Evolutionary conservation across 1,140 invertebrate species (phyloP), one percentile per base, ranked within the genome.

Genomic region (Phymastichus coffea): DNA sequence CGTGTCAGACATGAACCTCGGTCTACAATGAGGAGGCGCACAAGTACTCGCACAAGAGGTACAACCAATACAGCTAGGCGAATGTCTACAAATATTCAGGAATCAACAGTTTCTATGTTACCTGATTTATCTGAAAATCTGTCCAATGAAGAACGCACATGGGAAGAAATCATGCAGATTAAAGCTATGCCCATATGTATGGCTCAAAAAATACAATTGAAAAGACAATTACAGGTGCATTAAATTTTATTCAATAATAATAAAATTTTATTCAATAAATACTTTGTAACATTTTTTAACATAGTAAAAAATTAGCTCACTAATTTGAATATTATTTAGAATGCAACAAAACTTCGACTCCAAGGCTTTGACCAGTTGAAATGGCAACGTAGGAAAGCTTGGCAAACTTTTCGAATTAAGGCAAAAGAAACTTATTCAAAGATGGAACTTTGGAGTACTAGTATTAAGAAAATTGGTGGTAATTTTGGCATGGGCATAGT

Each of bases 101-200:
- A 91, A 73, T 84, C 87, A 51, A 85, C 89, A 63, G 83, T 88
- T 2, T 85, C 89, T 1, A 88, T 90, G 84, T 65, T 91, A 55
- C 88, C 88, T 1, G 89, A 91, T 76, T 74, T 91, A 6, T 90
- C 88, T 14, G 88, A 91, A 74, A 89, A 89, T 76, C 78, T 90
- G 40, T 89, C 89, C 6, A 91, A 92, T 66, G 91, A 93, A 74
- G 87, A 91, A 71, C 83, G 87, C 9, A 90, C 88, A 8, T 92
- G 90, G 90, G 88, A 92, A 68, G 89, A 92, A 79, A 90, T 93
- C 33, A 90, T 90, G 86, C 86, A 89, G 68, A 91, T 93, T 26
- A 92, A 92, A 71, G 84, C 88, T 0, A 87, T 91, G 85, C 90
- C 91, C 3, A 84, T 92, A 10, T 86, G 86, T 10, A 92, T 93